A percentile compares a stretch with the other conserved stretches of the same genome.
These are phyloP conservation scores for Ptychadena robeensis DNA, from an alignment of 2,797 vertebrate species.

Conservation along the genomic window DNA sequence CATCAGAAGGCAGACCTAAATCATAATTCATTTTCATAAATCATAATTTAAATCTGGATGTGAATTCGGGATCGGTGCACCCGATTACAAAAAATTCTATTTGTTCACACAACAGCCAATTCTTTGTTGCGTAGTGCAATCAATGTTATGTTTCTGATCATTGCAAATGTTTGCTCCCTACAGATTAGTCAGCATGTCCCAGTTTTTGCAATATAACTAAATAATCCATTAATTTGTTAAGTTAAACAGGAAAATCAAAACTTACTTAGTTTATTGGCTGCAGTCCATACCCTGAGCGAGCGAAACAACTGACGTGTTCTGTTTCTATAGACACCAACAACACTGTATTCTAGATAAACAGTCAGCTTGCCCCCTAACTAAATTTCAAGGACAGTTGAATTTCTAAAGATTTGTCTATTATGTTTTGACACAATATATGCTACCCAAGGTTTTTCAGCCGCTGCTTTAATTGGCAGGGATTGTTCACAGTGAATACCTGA, in stretches of 20 bases:
- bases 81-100: no score
- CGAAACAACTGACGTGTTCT: neutral
- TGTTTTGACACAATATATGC: neutral
- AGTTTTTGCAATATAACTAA: neutral
- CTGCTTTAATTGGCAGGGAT: neutral
- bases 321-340: neutral
- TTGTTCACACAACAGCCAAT: no score
- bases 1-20: no score
- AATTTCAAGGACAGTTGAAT: neutral
- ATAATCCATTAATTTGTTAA: neutral
- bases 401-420: conserved; percentile 6
- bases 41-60: no score
- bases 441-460: neutral
- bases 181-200: no score
- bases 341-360: neutral
- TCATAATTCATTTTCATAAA: no score
- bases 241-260: neutral
- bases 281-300: neutral
- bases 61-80: no score
- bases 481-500: neutral
- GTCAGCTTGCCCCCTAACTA: neutral
- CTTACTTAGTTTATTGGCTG: neutral
- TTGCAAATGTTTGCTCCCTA: neutral
- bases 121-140: no score
- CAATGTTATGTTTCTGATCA: neutral